Base-by-base conservation (phyloP, 2,888 invertebrate genomes). In the Brachylomia viminalis region DNA sequence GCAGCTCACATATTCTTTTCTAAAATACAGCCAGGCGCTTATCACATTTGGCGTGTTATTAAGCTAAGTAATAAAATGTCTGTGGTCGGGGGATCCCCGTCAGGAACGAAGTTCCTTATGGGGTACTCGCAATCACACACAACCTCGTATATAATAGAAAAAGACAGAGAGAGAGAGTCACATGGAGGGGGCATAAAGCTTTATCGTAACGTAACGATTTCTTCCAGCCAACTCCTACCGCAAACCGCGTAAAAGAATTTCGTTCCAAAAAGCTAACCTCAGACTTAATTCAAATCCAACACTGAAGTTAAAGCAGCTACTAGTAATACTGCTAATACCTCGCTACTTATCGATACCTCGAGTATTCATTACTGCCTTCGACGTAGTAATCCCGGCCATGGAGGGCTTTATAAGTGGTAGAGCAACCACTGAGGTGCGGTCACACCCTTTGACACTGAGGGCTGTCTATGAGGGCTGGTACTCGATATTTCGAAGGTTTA, bases 371-470 rank as follows among this genome's bases (percentile, higher is more conserved):
- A 83, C 47, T 54, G 56, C 61, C 71, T 81, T 71, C 56, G 45
- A 61, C 61, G 65, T 42, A 38, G 45, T 64, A 49, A 45, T 33
- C 62, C 73, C 52, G 23, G 30, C 58, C 64, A 42, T 23, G 38
- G 45, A 70, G 77, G 27, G 68, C 20, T 68, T 15, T 33, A 17
- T 38, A 65, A 82, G 74, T 67, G 76, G 64, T 62, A 15, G 17
- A 47, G 45, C 20, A 75, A 73, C 80, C 86, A 67, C 65, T n/a
- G 71, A 84, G 84, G 78, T 85, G 86, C 75, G 86, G 86, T 86
- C 72, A 65, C 62, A 74, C 76, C 79, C 77, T 62, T 84, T 15
- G 66, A 76, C 79, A 45, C 68, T 38, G 42, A 75, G 69, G 47
- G 65, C 79, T 73, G 68, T 75, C 70, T 65, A 78, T 78, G 33